Evolutionary conservation across 2,888 invertebrate genomes (phyloP).

Genomic region (Epinotia ramella): DNA sequence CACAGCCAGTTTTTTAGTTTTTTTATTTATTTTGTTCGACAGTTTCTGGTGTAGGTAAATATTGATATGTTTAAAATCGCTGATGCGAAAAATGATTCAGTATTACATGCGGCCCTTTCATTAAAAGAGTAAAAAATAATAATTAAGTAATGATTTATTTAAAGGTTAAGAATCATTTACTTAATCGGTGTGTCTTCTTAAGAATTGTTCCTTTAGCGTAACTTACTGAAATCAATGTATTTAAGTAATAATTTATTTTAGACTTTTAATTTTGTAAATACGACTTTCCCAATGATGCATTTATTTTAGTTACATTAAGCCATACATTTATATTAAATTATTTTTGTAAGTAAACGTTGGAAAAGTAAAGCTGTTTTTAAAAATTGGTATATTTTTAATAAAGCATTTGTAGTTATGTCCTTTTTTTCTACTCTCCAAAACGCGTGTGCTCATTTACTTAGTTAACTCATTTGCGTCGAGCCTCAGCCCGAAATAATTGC

Average conservation of each 20-base stretch:
- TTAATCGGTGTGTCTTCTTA: neutral
- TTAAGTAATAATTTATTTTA: slow-evolving; percentile 26
- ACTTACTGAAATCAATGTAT: neutral
- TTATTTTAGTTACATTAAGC: slow-evolving; percentile 36
- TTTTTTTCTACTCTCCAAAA: neutral
- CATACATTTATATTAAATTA: slow-evolving; percentile 31
- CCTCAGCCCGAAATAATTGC: too few relatives aligned
- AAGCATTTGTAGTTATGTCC: slow-evolving; percentile 11
- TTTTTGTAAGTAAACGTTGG: slow-evolving; percentile 22
- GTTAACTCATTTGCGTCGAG: too few relatives aligned
- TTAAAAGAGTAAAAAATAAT: too few relatives aligned
- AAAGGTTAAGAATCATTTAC: too few relatives aligned
- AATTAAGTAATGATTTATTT: too few relatives aligned
- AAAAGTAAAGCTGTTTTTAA: slow-evolving; percentile 12
- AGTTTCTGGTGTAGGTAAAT: too few relatives aligned
- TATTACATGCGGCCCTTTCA: too few relatives aligned
- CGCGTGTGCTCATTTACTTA: too few relatives aligned
- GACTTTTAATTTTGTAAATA: slow-evolving; percentile 27
- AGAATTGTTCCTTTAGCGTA: slow-evolving; percentile 7
- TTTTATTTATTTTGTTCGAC: too few relatives aligned
- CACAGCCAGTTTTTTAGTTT: too few relatives aligned
- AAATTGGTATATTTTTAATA: slow-evolving; percentile 29
- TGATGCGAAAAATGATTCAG: too few relatives aligned
- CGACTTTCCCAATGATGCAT: slow-evolving; percentile 33
- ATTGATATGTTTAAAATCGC: too few relatives aligned